Evolutionary conservation across 1,140 invertebrate species (phyloP), one percentile per base, ranked within the genome.

Genomic region (Habropoda laboriosa): DNA sequence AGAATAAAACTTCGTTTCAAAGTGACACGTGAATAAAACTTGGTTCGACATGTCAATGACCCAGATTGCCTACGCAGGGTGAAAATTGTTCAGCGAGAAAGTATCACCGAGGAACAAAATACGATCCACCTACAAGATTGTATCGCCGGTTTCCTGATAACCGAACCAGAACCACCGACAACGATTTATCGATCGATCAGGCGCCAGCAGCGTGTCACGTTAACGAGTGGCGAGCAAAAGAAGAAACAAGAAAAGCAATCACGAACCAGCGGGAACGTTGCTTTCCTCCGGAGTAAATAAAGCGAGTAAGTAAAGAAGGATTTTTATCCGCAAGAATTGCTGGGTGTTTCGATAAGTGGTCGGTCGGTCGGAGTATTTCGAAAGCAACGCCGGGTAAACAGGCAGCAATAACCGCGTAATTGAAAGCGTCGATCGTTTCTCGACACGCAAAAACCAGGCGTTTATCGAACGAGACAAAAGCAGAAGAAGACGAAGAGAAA

Each of bases 221-320:
- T 21, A 47, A n/a, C 10, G 30, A 47, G 53, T n/a, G n/a, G 8
- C 6, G 8, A 24, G 32, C n/a, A 30, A 18, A 30, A 32, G 18
- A 2, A 5, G 12, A 13, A 51, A 24, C 10, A 18, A 10, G 18
- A 7, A 6, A 18, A 10, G n/a, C n/a, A n/a, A n/a, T n/a, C n/a
- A n/a, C n/a, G 7, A 18, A 18, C 6, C 45, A 12, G 3, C 13
- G 32, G 2, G n/a, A n/a, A 38, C 16, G 58, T 21, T 10, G 32
- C 3, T 51, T 27, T 35, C 27, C 12, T 12, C n/a, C 7, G 16
- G 63, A 45, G 30, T 35, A 58, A 71, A 72, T 78, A 45, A 63
- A 63, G 0, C 30, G 32, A 72, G 66, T 61, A 51, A 63, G 47
- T 72, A 71, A 85, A 60, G 51, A 60, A 66, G 38, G 35, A 61